Conservation (phyloP, 2,797 vertebrate species). For the Sus cebifrons region DNA sequence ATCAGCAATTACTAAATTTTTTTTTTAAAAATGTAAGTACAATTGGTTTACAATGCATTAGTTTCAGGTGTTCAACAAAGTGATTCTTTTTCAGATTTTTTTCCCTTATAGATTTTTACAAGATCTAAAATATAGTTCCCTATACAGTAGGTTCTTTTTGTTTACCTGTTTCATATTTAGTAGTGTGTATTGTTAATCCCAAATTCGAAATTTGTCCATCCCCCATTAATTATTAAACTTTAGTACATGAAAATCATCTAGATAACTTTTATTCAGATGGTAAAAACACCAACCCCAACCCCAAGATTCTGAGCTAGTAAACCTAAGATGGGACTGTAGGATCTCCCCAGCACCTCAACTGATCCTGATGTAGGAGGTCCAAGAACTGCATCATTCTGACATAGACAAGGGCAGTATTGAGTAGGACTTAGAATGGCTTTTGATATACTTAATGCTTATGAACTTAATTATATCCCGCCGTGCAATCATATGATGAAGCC, state of each 20-base stretch:
- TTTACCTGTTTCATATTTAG: too few relatives aligned
- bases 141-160: too few relatives aligned
- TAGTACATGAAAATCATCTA: constrained; percentile 12
- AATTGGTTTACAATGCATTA: too few relatives aligned
- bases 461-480: not conserved
- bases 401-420: constrained; percentile 12
- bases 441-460: not conserved
- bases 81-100: too few relatives aligned
- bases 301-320: constrained; percentile 31
- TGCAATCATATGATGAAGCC: not conserved
- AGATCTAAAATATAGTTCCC: too few relatives aligned
- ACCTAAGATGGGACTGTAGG: not conserved
- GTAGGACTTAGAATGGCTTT: not conserved
- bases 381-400: not conserved
- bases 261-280: constrained; percentile 3
- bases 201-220: too few relatives aligned
- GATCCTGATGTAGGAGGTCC: not conserved
- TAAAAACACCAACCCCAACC: constrained; percentile 33
- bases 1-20: constrained; percentile 34
- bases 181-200: too few relatives aligned
- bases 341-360: not conserved
- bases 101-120: too few relatives aligned
- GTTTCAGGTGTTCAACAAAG: too few relatives aligned
- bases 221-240: constrained; percentile 13
- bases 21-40: too few relatives aligned